A percentile compares a stretch with the other conserved stretches of the same genome.
Conservation (phyloP, 1,140 invertebrate genomes). For the Panonychus citri region DNA sequence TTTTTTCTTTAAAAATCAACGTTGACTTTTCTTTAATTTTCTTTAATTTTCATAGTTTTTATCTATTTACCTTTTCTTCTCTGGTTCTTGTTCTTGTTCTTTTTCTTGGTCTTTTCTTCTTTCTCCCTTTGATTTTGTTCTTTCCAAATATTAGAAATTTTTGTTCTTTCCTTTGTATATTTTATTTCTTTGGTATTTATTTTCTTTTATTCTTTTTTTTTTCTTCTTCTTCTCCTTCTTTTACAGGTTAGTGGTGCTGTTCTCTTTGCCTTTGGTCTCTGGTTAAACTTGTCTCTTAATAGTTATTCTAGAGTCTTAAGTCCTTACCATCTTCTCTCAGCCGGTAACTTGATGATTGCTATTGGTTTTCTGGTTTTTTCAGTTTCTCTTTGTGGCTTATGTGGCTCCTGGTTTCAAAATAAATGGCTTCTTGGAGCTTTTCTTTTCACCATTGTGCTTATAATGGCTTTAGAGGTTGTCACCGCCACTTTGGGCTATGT, state of each 20-base stretch:
- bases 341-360: constrained; percentile 39
- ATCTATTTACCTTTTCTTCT: constrained; percentile 44
- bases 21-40: too few relatives aligned
- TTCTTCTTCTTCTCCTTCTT: neutral
- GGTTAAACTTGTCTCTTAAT: constrained; percentile 38
- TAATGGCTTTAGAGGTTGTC: constrained; percentile 52
- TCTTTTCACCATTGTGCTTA: constrained; percentile 50
- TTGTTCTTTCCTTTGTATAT: neutral
- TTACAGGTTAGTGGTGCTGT: constrained; percentile 46
- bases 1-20: neutral
- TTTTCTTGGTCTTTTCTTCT: neutral
- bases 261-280: constrained; percentile 44
- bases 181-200: neutral
- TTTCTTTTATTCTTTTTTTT: too few relatives aligned
- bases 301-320: constrained; percentile 44
- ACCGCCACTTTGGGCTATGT: constrained; percentile 49
- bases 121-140: neutral
- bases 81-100: constrained; percentile 47
- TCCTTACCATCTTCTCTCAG: constrained; percentile 40
- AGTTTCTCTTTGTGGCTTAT: constrained; percentile 52
- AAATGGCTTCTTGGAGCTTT: constrained; percentile 50
- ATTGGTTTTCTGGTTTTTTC: constrained; percentile 42
- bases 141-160: too few relatives aligned
- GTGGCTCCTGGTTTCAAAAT: constrained; percentile 53
- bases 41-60: too few relatives aligned